phyloP scores from a whole-genome alignment of 2,888 invertebrate genomes.

The Microctonus aethiopoides region DNA sequence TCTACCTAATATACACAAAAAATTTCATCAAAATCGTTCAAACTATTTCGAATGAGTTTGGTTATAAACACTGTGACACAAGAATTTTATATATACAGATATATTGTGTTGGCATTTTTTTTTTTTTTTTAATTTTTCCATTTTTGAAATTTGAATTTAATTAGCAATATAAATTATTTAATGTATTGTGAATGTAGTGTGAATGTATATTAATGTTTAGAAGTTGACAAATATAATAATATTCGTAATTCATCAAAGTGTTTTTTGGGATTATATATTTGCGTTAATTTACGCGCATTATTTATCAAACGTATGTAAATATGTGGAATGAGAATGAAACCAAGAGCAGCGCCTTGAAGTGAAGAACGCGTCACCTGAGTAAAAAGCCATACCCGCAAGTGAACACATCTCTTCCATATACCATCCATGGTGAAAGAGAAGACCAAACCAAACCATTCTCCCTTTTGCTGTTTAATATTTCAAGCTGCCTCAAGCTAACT shows the following conservation, averaged over 20 bases:
- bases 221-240: not conserved
- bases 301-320: conserved; percentile 56
- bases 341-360: conserved; percentile 9
- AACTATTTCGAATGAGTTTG: no score
- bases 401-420: conserved; percentile 11
- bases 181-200: no score
- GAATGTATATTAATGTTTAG: not conserved
- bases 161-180: not conserved
- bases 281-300: conserved; percentile 56
- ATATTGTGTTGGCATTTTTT: no score
- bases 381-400: conserved; percentile 15
- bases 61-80: no score
- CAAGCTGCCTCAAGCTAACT: conserved; percentile 53
- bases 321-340: conserved; percentile 24
- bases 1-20: no score
- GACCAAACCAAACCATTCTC: conserved; percentile 7
- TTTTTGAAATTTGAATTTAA: no score
- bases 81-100: no score
- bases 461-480: conserved; percentile 57
- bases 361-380: conserved; percentile 9
- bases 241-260: not conserved
- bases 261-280: not conserved
- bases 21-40: no score
- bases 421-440: not conserved
- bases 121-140: no score